Base-by-base conservation (phyloP, 1,140 invertebrate genomes). In the Stegodyphus mimosarum region DNA sequence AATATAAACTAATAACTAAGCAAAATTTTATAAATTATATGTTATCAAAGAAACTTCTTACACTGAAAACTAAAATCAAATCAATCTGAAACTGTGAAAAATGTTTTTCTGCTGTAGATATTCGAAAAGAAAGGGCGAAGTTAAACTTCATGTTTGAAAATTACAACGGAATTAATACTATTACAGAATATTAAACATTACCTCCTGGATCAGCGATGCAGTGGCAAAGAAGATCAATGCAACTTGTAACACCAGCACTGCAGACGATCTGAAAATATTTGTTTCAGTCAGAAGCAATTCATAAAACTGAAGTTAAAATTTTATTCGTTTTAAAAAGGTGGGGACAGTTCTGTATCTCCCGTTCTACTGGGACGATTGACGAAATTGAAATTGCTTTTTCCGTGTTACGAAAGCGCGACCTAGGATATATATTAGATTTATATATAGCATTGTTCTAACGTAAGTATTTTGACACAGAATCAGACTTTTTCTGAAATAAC, bases 171-270 rank as follows among this genome's bases (percentile, higher is more conserved):
- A 33, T 1, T 3, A 33, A 33, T 33, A 33, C 33, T 33, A 33
- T 33, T 33, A 33, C 33, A 33, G 33, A 33, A 33, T 33, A 33
- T 33, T 33, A 33, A 3, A 60, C 9, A 60, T 60, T 85, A 77
- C 83, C 83, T 51, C 74, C 83, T 33, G 73, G 66, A 77, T 85
- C 83, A 51, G 73, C 73, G 18, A 85, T 33, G 17, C 83, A 85
- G 17, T 85, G 83, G 60, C 51, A 53, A 51, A 85, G 11, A 60
- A 77, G 6, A 60, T 85, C 74, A 50, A 85, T 70, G 48, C 73
- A 55, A 13, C 51, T 17, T 49, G 83, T 77, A 18, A 77, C 83
- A 50, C 83, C 83, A 11, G 50, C 17, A 17, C n/a, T 15, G 60
- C 63, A 85, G 72, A 85, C 60, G 5, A 85, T 2, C 83, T 85